Evolutionary conservation across 2,113 vertebrate species (phyloP).

Genomic region (Chiloscyllium plagiosum): DNA sequence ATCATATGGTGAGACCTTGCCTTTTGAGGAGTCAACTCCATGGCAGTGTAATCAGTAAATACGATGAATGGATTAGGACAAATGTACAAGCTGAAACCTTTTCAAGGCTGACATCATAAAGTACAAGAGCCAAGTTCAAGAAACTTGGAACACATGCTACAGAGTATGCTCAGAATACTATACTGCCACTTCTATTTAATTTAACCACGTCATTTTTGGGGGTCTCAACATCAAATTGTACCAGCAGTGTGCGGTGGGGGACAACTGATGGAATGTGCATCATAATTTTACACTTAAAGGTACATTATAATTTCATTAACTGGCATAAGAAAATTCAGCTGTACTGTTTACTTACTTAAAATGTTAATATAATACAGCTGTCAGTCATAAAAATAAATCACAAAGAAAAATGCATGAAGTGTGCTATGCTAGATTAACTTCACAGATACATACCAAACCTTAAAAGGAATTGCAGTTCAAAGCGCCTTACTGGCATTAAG

Average conservation of each 20-base stretch:
- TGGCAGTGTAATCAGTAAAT: neutral
- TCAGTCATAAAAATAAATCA: neutral
- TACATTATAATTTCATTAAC: neutral
- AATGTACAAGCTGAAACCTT: neutral
- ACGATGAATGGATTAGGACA: neutral
- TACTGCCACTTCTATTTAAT: too few relatives aligned
- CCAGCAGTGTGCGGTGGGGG: neutral
- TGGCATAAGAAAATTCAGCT: neutral
- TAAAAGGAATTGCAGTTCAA: neutral
- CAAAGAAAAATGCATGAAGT: neutral
- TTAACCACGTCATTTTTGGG: neutral
- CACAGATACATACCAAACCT: neutral
- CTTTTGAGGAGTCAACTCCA: neutral
- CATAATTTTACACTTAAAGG: neutral
- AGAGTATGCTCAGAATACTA: neutral
- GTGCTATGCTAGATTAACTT: neutral
- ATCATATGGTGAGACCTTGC: neutral
- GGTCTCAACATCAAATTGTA: neutral
- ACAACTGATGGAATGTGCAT: neutral
- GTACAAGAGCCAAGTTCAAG: neutral
- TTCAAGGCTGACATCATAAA: neutral
- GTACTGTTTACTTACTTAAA: neutral
- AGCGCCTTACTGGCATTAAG: neutral
- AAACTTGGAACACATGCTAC: neutral
- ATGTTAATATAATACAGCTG: neutral